Conservation (phyloP, 1,140 invertebrate species). For the Lepidotrigona ventralis region DNA sequence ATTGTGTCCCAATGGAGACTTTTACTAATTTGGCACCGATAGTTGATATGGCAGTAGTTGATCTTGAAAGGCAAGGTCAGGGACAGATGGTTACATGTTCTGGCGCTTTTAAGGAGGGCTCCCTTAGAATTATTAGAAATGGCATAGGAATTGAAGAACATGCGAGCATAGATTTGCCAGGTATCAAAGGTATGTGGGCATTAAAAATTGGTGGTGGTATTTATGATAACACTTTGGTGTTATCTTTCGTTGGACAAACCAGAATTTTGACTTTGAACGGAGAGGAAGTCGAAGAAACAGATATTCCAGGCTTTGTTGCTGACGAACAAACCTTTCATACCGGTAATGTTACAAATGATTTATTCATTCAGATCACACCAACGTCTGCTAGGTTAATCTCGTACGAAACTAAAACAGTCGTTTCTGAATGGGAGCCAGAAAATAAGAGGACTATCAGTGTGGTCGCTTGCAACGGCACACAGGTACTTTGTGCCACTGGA, state of each 20-base stretch:
- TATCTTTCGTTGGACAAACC: slow-evolving; percentile 97
- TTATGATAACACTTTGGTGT: slow-evolving; percentile 93
- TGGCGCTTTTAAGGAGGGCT: slow-evolving; percentile 98
- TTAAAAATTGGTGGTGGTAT: slow-evolving; percentile 86
- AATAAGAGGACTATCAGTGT: slow-evolving; percentile 91
- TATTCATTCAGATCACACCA: slow-evolving; percentile 91
- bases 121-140: slow-evolving; percentile 97
- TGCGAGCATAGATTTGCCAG: slow-evolving; percentile 97
- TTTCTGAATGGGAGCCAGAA: slow-evolving; percentile 89
- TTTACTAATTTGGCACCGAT: slow-evolving; percentile 99
- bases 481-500: slow-evolving; percentile 94
- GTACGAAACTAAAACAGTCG: slow-evolving; percentile 84
- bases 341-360: slow-evolving; percentile 91
- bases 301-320: slow-evolving; percentile 92
- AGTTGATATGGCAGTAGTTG: slow-evolving; percentile 98
- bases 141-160: slow-evolving; percentile 99
- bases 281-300: slow-evolving; percentile 98
- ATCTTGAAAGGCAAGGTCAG: slow-evolving; percentile 97
- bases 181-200: slow-evolving; percentile 99
- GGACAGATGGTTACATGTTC: slow-evolving; percentile 99
- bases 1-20: slow-evolving; percentile 96
- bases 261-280: slow-evolving; percentile 93
- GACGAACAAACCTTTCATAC: slow-evolving; percentile 96
- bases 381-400: slow-evolving; percentile 86
- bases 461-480: slow-evolving; percentile 90